Base-by-base conservation (phyloP, 2,797 vertebrate genomes). In the Spinibarbus caldwelli region DNA sequence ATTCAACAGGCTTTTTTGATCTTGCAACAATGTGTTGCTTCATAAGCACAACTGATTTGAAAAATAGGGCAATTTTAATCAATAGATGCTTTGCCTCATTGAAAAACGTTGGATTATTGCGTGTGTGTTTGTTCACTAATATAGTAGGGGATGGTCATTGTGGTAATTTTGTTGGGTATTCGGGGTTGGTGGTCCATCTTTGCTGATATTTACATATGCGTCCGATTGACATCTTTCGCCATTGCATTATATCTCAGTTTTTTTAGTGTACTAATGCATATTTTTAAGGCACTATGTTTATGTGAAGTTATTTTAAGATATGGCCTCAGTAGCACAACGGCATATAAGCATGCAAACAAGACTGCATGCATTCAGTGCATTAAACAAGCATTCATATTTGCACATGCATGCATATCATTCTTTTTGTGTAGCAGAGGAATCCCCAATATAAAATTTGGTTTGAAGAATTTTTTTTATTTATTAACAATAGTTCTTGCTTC, bases 61-160 rank as follows among this genome's bases (percentile, higher is more conserved):
- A 76, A 83, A 83, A 76, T 7, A 73, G 34, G 31, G 41, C 57
- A 75, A 66, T 83, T 83, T 76, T 83, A 83, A 83, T 83, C 71
- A 83, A 76, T 83, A n/a, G 31, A 66, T 11, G 81, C 10, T 83
- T 75, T 73, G 81, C 70, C 54, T 75, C 57, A 83, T 76, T 83
- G 71, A 73, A 70, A 83, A 73, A 83, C 17, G 41, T 47, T 82
- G 81, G 54, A 62, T 47, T 62, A 36, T 43, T 31, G 67, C 36
- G 23, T 57, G 49, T 5, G 49, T 43, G 34, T 84, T 34, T 57
- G 70, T 34, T n/a, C 64, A 34, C 15, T 45, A 57, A 41, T 38
- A 34, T 47, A 59, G 12, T 11, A 36, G 67, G 5, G 49, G 67
- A 68, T 57, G 80, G 47, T 71, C 67, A 70, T 23, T 81, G 49